Percentiles rank a stretch among this genome's conserved stretches.
Evolutionary conservation across 2,888 invertebrate species (phyloP).

Genomic region (Orthonychiurus folsomi): DNA sequence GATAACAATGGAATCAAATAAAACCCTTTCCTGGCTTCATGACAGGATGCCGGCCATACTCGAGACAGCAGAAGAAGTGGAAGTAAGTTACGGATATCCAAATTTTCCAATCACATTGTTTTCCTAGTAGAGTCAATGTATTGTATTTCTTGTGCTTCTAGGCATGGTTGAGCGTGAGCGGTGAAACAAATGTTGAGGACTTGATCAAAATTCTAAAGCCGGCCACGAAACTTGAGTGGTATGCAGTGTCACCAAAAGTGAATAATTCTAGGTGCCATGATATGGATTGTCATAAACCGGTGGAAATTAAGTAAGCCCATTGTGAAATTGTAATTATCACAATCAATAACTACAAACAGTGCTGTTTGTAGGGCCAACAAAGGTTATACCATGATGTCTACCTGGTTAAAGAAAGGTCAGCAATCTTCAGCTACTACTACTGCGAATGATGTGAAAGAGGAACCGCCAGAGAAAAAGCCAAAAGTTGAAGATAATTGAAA

Average conservation of each 20-base stretch:
- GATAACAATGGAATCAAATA: slow-evolving; percentile 65
- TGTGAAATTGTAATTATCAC: neutral
- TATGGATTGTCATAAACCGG: slow-evolving; percentile 42
- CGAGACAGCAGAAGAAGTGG: slow-evolving; percentile 56
- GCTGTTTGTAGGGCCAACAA: neutral
- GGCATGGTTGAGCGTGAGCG: slow-evolving; percentile 59
- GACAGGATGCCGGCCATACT: slow-evolving; percentile 73
- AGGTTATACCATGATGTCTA: neutral
- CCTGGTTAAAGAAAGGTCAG: neutral
- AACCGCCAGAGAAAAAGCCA: slow-evolving; percentile 10
- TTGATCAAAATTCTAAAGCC: slow-evolving; percentile 53
- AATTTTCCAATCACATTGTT: neutral
- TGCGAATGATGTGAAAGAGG: neutral
- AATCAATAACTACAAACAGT: neutral
- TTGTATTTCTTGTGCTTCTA: slow-evolving; percentile 41
- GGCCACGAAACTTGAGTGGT: slow-evolving; percentile 53
- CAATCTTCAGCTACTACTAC: neutral
- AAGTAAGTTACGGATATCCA: slow-evolving; percentile 47
- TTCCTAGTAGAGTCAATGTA: neutral
- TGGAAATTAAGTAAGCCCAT: neutral
- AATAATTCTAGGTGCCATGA: slow-evolving; percentile 63
- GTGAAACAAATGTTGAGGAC: slow-evolving; percentile 48
- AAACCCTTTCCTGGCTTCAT: slow-evolving; percentile 62
- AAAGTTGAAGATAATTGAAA: slow-evolving; percentile 16
- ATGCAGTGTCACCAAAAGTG: slow-evolving; percentile 61